Conservation (phyloP, 1,140 invertebrate species). For the Paramacrobiotus metropolitanus region DNA sequence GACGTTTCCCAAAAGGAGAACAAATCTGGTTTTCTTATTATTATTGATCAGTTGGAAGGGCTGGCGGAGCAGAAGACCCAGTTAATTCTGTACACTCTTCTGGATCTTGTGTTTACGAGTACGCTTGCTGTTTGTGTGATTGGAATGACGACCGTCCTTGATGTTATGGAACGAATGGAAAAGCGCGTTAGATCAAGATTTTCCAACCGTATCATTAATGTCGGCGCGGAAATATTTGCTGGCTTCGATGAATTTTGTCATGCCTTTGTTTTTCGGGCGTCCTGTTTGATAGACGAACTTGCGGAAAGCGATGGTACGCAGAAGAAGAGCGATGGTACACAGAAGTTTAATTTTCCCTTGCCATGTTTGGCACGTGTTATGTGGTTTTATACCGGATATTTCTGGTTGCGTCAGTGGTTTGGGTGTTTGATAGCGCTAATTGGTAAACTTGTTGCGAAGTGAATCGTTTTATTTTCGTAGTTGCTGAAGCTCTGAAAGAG, state of each 20-base stretch:
- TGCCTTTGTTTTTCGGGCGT: no score
- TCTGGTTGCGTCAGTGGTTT: no score
- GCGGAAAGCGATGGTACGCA: no score
- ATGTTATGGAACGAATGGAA: not conserved
- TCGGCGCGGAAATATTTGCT: not conserved
- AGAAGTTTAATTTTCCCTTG: no score
- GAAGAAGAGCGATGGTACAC: no score
- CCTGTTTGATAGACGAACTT: no score
- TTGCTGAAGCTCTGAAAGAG: no score
- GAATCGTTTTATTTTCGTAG: no score
- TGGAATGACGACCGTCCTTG: not conserved
- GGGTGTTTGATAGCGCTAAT: no score
- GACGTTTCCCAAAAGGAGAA: not conserved
- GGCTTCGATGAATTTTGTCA: not conserved
- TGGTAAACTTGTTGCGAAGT: no score
- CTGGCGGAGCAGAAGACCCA: not conserved
- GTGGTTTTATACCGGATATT: no score
- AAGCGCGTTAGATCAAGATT: not conserved
- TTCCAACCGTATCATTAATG: not conserved
- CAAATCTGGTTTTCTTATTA: not conserved
- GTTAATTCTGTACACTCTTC: not conserved
- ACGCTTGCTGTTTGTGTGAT: not conserved
- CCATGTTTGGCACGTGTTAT: no score
- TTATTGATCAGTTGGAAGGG: not conserved
- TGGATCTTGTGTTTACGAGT: not conserved